Base-by-base conservation (phyloP, 1,140 invertebrate genomes). In the Zophobas atratus region DNA sequence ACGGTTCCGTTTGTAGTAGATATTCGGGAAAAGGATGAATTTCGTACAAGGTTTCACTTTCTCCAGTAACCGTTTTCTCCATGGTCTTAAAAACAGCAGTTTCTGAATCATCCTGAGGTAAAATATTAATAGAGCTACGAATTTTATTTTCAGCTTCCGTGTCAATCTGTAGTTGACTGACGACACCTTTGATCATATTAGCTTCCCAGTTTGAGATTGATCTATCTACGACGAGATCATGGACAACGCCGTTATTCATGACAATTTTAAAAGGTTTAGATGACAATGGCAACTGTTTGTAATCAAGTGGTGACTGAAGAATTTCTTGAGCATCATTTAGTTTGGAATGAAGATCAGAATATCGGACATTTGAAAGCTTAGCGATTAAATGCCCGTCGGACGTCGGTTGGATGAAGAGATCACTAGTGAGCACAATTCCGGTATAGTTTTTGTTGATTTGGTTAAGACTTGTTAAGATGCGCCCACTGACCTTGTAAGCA, bases 31-130 rank as follows among this genome's bases (percentile, higher is more conserved):
- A 84, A 0, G 89, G 89, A 8, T 88, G 87, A 4, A 94, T 89
- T 34, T 92, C 89, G 84, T 94, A 94, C 0, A 90, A 76, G 5
- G 92, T 92, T 83, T 93, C 91, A 81, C 91, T 92, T 83, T 90
- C 89, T 55, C 93, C 93, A 79, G 89, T 89, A 34, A 94, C 89
- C 2, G 92, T 90, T 76, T 91, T 89, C 86, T 94, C 93, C 90
- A 93, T 91, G 41, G 89, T 90, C 75, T 88, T 91, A 86, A 89
- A 94, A 8, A 88, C 85, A 1, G 88, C 90, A 78, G 88, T 86
- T 5, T 88, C 81, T 1, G 85, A 80, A 2, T 88, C 80, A n/a
- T 87, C 85, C 56, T 89, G 86, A 0, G 89, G 88, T 32, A 89
- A 86, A 34, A 87, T 88, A 80, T 90, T 90, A 53, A 88, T 81